Evolutionary conservation across 2,888 invertebrate species (phyloP).

Genomic region (Oscheius onirici): DNA sequence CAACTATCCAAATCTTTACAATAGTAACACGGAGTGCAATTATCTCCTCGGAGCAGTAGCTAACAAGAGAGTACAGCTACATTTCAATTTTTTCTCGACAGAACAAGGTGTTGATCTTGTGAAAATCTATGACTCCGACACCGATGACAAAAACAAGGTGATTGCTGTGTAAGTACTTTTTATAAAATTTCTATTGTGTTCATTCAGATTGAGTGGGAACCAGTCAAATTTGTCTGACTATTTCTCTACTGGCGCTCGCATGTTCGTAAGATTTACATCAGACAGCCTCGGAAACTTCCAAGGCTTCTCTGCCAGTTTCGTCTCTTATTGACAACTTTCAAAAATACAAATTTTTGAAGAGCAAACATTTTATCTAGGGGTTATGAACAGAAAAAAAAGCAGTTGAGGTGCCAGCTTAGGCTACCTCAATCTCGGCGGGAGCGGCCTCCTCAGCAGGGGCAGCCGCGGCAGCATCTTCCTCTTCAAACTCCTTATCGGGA

Average conservation of each 20-base stretch:
- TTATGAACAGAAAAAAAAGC: slow-evolving; percentile 17
- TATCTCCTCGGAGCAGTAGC: slow-evolving; percentile 1
- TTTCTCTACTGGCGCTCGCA: neutral
- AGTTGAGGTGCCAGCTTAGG: slow-evolving; percentile 13
- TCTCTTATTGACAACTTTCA: neutral
- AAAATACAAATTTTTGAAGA: neutral
- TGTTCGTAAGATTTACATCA: slow-evolving; percentile 1
- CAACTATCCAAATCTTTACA: slow-evolving; percentile 7
- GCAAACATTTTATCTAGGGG: slow-evolving; percentile 24
- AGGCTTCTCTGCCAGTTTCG: slow-evolving; percentile 7
- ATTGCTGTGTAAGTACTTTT: neutral
- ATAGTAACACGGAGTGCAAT: neutral
- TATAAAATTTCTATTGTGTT: neutral
- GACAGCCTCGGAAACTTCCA: slow-evolving; percentile 1
- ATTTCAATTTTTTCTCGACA: neutral
- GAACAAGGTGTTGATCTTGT: slow-evolving; percentile 4
- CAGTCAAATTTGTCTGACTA: neutral
- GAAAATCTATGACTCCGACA: slow-evolving; percentile 3
- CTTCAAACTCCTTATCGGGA: slow-evolving; percentile 59
- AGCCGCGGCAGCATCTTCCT: slow-evolving; percentile 17
- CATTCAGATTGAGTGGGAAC: slow-evolving; percentile 3
- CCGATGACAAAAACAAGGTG: neutral
- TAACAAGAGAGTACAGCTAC: neutral
- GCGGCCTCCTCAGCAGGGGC: slow-evolving; percentile 26
- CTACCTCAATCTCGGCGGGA: slow-evolving; percentile 28